Percentiles rank a stretch among this genome's conserved stretches.
Conservation (phyloP, 1,140 invertebrate species). For the Euwallacea fornicatus region DNA sequence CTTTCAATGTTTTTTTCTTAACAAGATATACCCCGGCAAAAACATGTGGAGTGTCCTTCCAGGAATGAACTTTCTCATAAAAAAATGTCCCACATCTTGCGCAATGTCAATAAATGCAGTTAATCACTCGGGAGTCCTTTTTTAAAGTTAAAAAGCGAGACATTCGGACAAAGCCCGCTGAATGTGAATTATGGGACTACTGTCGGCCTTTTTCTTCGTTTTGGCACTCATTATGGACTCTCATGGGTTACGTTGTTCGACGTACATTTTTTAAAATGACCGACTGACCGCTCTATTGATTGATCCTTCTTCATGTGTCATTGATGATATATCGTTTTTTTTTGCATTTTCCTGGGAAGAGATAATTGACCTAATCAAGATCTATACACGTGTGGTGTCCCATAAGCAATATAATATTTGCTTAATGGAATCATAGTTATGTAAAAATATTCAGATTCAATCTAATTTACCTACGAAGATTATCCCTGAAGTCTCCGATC, state of each 20-base stretch:
- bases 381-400: no score
- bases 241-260: constrained; percentile 23
- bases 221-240: constrained; percentile 20
- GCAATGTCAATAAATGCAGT: constrained; percentile 21
- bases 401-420: no score
- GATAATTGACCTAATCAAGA: no score
- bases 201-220: constrained; percentile 13
- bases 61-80: constrained; percentile 6
- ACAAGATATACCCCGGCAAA: no score
- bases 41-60: constrained; percentile 7
- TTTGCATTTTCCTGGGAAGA: no score
- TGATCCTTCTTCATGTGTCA: constrained; percentile 3
- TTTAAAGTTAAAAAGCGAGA: constrained; percentile 24
- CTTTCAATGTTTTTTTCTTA: constrained; percentile 35
- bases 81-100: constrained; percentile 14
- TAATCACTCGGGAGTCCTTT: constrained; percentile 23
- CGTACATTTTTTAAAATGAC: constrained; percentile 12
- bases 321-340: no score
- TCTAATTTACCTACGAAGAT: no score
- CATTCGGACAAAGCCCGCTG: constrained; percentile 11
- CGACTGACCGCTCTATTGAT: constrained; percentile 6
- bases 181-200: constrained; percentile 28
- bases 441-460: no score
- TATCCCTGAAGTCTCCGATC: no score
- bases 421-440: no score